Evolutionary conservation across 2,888 invertebrate genomes (phyloP).

Genomic region (Autographa gamma): DNA sequence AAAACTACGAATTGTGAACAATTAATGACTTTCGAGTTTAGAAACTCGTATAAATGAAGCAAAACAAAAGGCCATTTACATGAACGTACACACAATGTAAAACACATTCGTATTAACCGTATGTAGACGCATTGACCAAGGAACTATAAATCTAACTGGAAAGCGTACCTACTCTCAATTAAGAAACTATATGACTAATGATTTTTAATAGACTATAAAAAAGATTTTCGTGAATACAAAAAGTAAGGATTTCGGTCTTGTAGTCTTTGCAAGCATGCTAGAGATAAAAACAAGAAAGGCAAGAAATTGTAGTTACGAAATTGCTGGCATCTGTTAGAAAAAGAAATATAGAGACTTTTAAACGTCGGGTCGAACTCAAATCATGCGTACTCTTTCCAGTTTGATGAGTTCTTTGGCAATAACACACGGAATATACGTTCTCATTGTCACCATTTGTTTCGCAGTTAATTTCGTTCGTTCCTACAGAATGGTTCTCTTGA

Average conservation of each 20-base stretch:
- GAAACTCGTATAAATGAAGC: conserved; percentile 12
- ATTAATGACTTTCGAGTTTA: conserved; percentile 19
- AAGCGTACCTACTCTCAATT: background rate
- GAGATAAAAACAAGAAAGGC: too few species aligned
- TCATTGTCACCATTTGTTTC: conserved; percentile 58
- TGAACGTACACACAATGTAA: conserved; percentile 18
- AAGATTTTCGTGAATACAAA: too few species aligned
- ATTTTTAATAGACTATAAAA: too few species aligned
- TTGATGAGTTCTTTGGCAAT: conserved; percentile 18
- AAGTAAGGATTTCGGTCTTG: too few species aligned
- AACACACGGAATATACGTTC: conserved; percentile 32
- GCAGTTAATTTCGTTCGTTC: conserved; percentile 59
- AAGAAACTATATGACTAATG: too few species aligned
- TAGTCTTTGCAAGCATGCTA: too few species aligned
- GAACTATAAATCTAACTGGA: background rate
- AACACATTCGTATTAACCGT: conserved; percentile 33
- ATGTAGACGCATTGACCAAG: conserved; percentile 5
- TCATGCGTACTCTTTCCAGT: background rate
- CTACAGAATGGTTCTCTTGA: conserved; percentile 34
- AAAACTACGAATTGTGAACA: conserved; percentile 1
- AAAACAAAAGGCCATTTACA: conserved; percentile 27
- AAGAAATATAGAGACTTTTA: background rate
- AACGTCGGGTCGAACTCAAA: background rate
- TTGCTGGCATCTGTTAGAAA: too few species aligned
- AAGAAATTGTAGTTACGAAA: too few species aligned